Evolutionary conservation across 2,797 vertebrate genomes (phyloP).

Genomic region (Fratercula arctica): DNA sequence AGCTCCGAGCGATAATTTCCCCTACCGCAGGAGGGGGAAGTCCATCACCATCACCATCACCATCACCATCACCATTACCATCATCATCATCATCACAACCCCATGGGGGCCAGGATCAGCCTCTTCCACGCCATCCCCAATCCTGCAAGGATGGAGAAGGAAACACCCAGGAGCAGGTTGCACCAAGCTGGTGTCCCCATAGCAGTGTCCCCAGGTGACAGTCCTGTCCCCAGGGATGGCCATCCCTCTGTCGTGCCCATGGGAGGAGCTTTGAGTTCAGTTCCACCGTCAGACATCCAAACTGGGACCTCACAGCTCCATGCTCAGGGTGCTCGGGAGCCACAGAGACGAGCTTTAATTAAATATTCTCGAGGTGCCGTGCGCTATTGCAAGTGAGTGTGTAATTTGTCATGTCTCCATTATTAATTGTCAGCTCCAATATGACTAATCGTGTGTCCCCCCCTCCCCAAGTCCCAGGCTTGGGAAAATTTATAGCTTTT

Average conservation of each 20-base stretch:
- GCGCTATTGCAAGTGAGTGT: not conserved
- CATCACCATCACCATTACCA: not conserved
- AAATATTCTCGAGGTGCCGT: not conserved
- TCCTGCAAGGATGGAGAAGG: not conserved
- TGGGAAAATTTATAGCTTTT: not conserved
- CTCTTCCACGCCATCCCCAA: not conserved
- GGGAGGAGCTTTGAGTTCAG: not conserved
- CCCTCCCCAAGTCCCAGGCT: not conserved
- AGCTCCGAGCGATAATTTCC: not conserved
- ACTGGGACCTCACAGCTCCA: not conserved
- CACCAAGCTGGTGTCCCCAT: rapidly evolving
- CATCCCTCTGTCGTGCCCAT: not conserved
- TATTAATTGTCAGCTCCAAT: not conserved
- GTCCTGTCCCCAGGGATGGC: not conserved
- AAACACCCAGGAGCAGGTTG: not conserved
- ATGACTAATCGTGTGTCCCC: not conserved
- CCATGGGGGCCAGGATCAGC: not conserved
- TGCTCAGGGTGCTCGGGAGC: not conserved
- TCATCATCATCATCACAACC: not conserved
- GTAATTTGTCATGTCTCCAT: not conserved
- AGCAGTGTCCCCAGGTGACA: not conserved
- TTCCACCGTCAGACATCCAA: not conserved
- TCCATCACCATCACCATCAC: not conserved
- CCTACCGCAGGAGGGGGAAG: not conserved
- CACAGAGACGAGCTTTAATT: rapidly evolving